These are phyloP conservation scores for zebrafish (Danio rerio) DNA, from an alignment of 2,113 vertebrate genomes.

Conservation along the genomic window DNA sequence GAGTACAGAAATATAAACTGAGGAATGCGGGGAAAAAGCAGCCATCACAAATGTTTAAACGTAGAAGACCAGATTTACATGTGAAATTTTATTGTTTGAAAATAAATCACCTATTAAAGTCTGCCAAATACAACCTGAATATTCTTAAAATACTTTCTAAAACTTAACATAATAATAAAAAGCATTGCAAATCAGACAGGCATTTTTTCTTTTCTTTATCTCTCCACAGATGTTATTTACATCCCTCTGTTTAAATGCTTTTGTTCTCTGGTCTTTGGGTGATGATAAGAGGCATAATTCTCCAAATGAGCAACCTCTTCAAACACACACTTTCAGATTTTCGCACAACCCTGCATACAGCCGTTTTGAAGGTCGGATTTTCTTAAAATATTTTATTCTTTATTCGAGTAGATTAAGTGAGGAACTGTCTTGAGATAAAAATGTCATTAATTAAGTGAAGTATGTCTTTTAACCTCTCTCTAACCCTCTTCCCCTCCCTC, in stretches of 20 bases:
- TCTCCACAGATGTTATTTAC: background rate
- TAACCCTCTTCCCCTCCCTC: conserved; percentile 33
- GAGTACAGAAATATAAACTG: no score
- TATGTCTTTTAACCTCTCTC: conserved; percentile 46
- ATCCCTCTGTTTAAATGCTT: background rate
- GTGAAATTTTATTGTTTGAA: no score
- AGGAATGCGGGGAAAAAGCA: no score
- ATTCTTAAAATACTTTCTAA: no score
- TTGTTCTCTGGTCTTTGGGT: background rate
- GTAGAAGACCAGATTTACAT: no score
- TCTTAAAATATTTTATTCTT: background rate
- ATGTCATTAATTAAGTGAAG: background rate
- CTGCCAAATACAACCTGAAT: no score
- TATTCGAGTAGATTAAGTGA: background rate
- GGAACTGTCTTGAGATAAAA: no score
- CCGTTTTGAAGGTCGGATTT: background rate
- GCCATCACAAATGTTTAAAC: no score
- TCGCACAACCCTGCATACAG: background rate
- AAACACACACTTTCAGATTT: background rate
- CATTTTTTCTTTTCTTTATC: background rate
- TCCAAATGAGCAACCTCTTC: background rate
- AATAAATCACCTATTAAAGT: no score
- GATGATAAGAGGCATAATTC: background rate
- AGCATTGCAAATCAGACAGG: background rate
- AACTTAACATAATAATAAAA: no score